Evolutionary conservation across 1,140 invertebrate genomes (phyloP), one percentile per base, ranked within the genome.

Genomic region (Ooceraea biroi): DNA sequence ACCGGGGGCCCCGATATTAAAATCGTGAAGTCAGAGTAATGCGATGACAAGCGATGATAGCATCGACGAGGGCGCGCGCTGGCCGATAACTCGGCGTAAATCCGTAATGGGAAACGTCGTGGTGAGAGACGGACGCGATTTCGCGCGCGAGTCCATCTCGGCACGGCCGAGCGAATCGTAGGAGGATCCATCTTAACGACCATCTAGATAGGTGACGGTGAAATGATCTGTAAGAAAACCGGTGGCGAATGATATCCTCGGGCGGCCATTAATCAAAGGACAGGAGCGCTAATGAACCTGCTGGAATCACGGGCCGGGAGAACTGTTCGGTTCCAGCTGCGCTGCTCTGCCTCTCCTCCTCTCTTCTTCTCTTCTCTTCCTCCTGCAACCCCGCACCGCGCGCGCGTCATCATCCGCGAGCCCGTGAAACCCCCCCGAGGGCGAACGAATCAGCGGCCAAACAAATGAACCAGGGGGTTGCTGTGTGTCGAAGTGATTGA

Each of bases 221-320:
- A 92, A 93, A 92, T 92, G 91, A 93, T 93, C 91, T 89, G 91
- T 90, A 91, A 92, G 91, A 90, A 93, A 93, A 92, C 90, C 90
- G 88, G 92, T 92, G 93, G 91, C 90, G 88, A 93, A 86, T 89
- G 83, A 90, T 87, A 88, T 88, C 73, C 78, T 89, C 87, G 85
- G 83, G 83, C 82, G 92, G 85, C 89, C 92, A 94, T 94, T 94
- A 94, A 93, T 94, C 93, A 94, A 94, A 94, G 91, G 88, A 93
- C 92, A 93, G 88, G 85, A 89, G 91, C 92, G 92, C 92, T 94
- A 94, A 94, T 93, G 93, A 94, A 94, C 91, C 90, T 89, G 88
- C 89, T 85, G 84, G 90, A 91, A 91, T 90, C 77, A 87, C 91
- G 78, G 78, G 44, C 55, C 44, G 80, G 65, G 2, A 73, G 77